phyloP scores from a whole-genome alignment of 1,140 invertebrate species.

The Zaprionus capensis region DNA sequence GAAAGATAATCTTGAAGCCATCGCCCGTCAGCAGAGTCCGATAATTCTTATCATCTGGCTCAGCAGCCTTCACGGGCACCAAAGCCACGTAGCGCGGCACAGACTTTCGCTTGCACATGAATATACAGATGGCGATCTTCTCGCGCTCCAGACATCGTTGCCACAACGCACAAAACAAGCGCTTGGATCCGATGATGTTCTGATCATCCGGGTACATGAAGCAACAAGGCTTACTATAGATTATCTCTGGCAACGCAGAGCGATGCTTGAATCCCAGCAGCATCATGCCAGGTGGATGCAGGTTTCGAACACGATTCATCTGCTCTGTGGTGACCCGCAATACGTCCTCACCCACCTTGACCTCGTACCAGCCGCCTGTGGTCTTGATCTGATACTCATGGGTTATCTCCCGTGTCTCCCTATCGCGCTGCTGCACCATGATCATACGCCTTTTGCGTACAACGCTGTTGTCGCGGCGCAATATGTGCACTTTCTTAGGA shows the following conservation, averaged over 20 bases:
- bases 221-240: constrained; percentile 67
- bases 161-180: constrained; percentile 79
- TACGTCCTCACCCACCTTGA: constrained; percentile 47
- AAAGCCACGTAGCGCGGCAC: constrained; percentile 76
- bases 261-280: constrained; percentile 80
- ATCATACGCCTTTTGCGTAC: constrained; percentile 62
- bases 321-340: constrained; percentile 62
- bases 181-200: constrained; percentile 72
- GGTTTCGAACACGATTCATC: constrained; percentile 59
- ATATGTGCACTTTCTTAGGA: constrained; percentile 66
- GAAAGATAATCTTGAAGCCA: constrained; percentile 79
- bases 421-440: constrained; percentile 59
- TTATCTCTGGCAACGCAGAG: constrained; percentile 49
- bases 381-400: constrained; percentile 66
- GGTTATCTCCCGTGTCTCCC: constrained; percentile 47
- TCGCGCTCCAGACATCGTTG: constrained; percentile 72
- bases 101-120: constrained; percentile 73
- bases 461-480: constrained; percentile 70
- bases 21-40: constrained; percentile 64
- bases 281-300: constrained; percentile 71
- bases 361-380: constrained; percentile 67
- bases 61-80: constrained; percentile 52
- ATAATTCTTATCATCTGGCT: constrained; percentile 50
- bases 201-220: constrained; percentile 83
- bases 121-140: constrained; percentile 79